phyloP scores from a whole-genome alignment of 2,113 vertebrate species.

The Podarcis cretensis region DNA sequence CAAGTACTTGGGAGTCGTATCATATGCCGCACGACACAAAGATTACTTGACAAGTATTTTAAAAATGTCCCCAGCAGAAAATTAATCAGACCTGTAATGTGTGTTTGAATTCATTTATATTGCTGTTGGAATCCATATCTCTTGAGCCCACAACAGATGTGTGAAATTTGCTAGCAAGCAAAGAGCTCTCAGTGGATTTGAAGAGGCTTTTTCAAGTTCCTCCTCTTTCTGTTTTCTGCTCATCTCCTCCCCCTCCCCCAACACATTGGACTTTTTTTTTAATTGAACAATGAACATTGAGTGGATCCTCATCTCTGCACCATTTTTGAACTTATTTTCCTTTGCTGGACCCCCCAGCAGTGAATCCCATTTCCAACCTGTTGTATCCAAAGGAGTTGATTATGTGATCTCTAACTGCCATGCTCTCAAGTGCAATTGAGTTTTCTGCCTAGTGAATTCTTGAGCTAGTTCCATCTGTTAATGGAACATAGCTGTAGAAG shows the following conservation, averaged over 20 bases:
- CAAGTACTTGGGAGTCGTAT: background rate
- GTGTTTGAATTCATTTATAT: constrained; percentile 27
- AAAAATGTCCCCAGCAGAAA: constrained; percentile 38
- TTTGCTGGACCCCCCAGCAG: background rate
- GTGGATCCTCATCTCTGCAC: background rate
- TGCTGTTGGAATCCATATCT: constrained; percentile 39
- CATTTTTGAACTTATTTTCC: background rate
- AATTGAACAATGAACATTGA: background rate
- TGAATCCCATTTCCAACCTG: fast-evolving
- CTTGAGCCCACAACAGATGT: constrained; percentile 29
- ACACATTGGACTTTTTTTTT: background rate
- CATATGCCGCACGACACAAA: background rate
- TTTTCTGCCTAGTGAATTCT: constrained; percentile 31
- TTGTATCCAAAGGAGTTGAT: fast-evolving
- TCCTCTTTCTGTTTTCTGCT: background rate
- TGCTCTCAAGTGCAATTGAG: background rate
- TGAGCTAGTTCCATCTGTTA: constrained; percentile 10
- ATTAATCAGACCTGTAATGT: constrained; percentile 39
- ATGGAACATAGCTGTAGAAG: background rate
- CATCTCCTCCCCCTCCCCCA: background rate
- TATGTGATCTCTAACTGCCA: background rate
- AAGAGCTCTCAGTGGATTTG: constrained; percentile 13
- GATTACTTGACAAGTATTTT: constrained; percentile 38
- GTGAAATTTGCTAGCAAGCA: constrained; percentile 25
- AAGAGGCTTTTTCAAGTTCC: background rate